A percentile compares a stretch with the other conserved stretches of the same genome.
phyloP scores from a whole-genome alignment of 2,888 invertebrate species.

The Monopis laevigella region DNA sequence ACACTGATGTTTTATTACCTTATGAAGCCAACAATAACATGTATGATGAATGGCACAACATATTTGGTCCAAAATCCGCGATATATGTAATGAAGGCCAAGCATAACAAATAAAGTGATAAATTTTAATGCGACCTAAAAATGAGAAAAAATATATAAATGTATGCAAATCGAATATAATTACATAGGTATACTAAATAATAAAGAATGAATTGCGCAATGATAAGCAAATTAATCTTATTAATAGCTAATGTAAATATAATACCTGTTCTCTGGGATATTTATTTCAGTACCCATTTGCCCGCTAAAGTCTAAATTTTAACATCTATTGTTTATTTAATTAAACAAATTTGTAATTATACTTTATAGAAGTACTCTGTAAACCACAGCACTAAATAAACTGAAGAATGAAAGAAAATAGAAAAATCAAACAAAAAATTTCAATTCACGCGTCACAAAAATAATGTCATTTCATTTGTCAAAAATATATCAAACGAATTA shows the following conservation, averaged over 20 bases:
- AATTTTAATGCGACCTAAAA: too few species aligned
- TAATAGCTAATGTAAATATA: slow-evolving; percentile 14
- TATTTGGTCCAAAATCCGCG: slow-evolving; percentile 36
- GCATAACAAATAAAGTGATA: slow-evolving; percentile 25
- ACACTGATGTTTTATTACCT: slow-evolving; percentile 30
- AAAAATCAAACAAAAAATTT: too few species aligned
- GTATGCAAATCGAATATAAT: too few species aligned
- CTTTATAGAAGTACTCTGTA: too few species aligned
- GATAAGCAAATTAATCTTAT: slow-evolving; percentile 27
- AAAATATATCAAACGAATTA: background rate
- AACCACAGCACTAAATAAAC: too few species aligned
- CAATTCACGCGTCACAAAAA: slow-evolving; percentile 5
- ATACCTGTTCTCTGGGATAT: slow-evolving; percentile 47
- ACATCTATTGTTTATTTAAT: too few species aligned
- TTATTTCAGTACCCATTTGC: slow-evolving; percentile 59
- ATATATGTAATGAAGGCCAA: slow-evolving; percentile 32
- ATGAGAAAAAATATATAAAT: too few species aligned
- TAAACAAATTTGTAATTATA: too few species aligned
- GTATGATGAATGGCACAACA: slow-evolving; percentile 38
- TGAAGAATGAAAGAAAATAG: too few species aligned
- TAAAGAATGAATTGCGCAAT: slow-evolving; percentile 25
- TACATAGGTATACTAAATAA: slow-evolving; percentile 1
- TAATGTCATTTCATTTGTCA: slow-evolving; percentile 2
- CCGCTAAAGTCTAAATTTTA: too few species aligned
- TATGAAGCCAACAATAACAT: slow-evolving; percentile 36